Evolutionary conservation across 2,888 invertebrate species (phyloP), one percentile per base, ranked within the genome.

Genomic region (Kryphioiulus occultus): DNA sequence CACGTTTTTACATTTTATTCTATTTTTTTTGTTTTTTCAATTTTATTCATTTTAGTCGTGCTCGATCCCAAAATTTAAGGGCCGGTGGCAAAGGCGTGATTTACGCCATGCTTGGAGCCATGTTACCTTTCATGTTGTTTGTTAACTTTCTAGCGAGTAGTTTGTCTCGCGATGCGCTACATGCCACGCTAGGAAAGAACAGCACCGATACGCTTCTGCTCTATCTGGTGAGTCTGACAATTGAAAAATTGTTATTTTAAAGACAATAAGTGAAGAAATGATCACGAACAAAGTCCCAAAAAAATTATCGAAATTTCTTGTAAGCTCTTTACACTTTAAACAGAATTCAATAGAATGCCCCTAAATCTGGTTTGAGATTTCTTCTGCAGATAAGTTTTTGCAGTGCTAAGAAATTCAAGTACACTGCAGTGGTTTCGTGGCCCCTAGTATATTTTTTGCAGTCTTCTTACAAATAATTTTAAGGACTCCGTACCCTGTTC

Each of bases 91-190:
- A 91, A 78, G 92, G 92, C n/a, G 89, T 91, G 26, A 87, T 91
- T 17, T 91, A 92, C 88, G 91, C 91, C 44, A 89, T 92, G 30
- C 88, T 92, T 47, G 92, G 92, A 1, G 89, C 92, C 88, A 85
- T 91, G 22, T 89, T 91, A 39, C 90, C 91, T 10, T 22, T 90
- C 17, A 42, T 90, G 59, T 90, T 92, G 53, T 87, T 92, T 26
- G 89, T 91, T 26, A 91, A 91, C n/a, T 91, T 92, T 88, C 90
- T 92, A 42, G 91, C 91, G 88, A 91, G 91, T 88, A 91, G 91
- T 82, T 89, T 90, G 15, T 91, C 87, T 17, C 39, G 30, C 26
- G 47, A 83, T 9, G 35, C 42, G 22, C 84, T 87, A 26, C n/a
- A 88, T 68, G 83, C 84, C 53, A 39, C 85, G 85, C 59, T 90